These are phyloP conservation scores for Pseudochromis fuscus DNA, from an alignment of 2,797 vertebrate species.

Conservation along the genomic window DNA sequence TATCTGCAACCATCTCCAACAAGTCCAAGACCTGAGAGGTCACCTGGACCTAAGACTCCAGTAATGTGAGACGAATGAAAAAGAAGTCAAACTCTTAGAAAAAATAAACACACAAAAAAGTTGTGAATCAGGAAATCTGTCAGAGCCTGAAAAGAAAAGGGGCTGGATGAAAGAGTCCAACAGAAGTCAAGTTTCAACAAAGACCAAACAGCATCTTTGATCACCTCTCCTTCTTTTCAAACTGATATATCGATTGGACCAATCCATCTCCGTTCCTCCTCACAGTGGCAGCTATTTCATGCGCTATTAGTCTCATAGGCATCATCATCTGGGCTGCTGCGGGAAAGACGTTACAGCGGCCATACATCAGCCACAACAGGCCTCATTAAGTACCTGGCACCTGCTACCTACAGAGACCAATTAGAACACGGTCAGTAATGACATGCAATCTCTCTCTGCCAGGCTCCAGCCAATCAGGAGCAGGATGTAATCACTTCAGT, in stretches of 20 bases:
- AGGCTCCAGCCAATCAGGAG: conserved; percentile 63
- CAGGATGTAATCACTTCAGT: conserved; percentile 31
- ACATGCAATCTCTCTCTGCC: conserved; percentile 71
- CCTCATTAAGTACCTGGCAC: conserved; percentile 82
- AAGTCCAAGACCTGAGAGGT: too few species aligned
- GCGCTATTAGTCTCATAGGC: conserved; percentile 50
- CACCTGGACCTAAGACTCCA: too few species aligned
- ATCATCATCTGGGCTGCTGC: conserved; percentile 42
- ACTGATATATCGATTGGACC: conserved; percentile 16
- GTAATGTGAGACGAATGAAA: too few species aligned
- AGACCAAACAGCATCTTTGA: not conserved
- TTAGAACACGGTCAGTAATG: conserved; percentile 70
- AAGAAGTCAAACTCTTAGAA: too few species aligned
- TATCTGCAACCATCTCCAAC: too few species aligned
- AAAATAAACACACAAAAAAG: too few species aligned
- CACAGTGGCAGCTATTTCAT: conserved; percentile 45
- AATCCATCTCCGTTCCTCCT: conserved; percentile 19
- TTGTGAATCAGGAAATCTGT: too few species aligned
- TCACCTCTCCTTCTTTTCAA: not conserved
- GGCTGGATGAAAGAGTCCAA: not conserved
- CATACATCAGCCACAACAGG: conserved; percentile 80
- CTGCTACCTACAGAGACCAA: conserved; percentile 78
- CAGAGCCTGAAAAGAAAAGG: too few species aligned
- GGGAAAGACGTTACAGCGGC: conserved; percentile 41
- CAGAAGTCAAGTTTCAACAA: too few species aligned